Evolutionary conservation across 2,113 vertebrate species (phyloP).

Genomic region (Nematolebias whitei): DNA sequence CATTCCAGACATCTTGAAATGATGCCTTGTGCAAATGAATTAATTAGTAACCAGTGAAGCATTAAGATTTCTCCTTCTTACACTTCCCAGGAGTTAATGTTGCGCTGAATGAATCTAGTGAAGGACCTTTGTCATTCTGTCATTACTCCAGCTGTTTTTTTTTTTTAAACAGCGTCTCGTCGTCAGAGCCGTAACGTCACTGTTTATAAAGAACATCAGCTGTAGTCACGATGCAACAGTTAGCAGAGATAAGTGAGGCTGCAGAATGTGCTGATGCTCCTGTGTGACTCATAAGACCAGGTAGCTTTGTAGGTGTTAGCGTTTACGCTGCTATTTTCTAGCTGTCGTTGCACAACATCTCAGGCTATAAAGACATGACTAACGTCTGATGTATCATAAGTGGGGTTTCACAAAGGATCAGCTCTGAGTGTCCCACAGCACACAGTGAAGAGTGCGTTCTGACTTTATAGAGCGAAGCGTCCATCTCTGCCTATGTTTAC

Average conservation of each 20-base stretch:
- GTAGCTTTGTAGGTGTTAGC: neutral
- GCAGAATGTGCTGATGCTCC: constrained; percentile 23
- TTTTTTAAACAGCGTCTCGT: neutral
- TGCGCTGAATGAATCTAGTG: constrained; percentile 43
- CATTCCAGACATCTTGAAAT: constrained; percentile 56
- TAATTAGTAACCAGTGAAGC: constrained; percentile 65
- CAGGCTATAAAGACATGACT: neutral
- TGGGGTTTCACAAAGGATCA: constrained; percentile 10
- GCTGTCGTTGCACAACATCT: constrained; percentile 1
- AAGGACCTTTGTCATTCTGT: constrained; percentile 36
- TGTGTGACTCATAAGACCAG: constrained; percentile 16
- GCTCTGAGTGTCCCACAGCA: neutral
- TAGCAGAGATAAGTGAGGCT: constrained; percentile 22
- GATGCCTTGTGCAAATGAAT: constrained; percentile 60
- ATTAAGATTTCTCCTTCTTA: constrained; percentile 43
- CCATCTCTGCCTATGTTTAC: constrained; percentile 66
- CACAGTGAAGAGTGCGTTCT: neutral
- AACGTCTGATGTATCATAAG: neutral
- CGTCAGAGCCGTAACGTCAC: neutral
- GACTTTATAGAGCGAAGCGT: constrained; percentile 11
- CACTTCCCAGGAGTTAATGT: constrained; percentile 66
- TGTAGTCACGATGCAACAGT: constrained; percentile 29
- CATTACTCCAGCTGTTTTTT: constrained; percentile 20
- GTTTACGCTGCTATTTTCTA: neutral
- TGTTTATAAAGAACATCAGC: constrained; percentile 34